These are phyloP conservation scores for Cylindroiulus punctatus DNA, from an alignment of 2,888 invertebrate species.

Conservation along the genomic window DNA sequence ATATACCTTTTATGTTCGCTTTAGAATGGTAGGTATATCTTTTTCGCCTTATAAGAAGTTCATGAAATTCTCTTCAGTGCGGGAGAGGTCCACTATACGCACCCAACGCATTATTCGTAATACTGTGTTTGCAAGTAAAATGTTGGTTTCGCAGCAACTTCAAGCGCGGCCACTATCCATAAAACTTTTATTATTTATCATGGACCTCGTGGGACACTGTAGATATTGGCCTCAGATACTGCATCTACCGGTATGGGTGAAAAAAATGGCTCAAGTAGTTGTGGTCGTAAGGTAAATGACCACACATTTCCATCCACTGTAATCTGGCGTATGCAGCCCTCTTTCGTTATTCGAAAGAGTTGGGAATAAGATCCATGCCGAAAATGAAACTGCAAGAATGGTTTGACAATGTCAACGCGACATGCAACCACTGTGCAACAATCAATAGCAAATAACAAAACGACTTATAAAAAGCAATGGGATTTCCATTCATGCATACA, in stretches of 20 bases:
- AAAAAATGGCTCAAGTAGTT: neutral
- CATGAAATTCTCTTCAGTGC: neutral
- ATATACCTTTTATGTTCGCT: neutral
- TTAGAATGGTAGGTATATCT: neutral
- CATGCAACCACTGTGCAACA: neutral
- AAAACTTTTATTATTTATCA: conserved; percentile 28
- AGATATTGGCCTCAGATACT: neutral
- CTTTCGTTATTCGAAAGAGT: neutral
- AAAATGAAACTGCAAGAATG: neutral
- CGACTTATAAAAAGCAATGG: neutral
- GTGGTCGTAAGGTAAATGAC: conserved; percentile 1
- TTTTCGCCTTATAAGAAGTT: neutral
- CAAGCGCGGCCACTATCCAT: neutral
- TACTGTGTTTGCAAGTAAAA: neutral
- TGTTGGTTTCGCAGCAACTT: neutral
- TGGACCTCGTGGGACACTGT: neutral
- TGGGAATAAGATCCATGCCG: neutral
- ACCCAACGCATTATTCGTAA: neutral
- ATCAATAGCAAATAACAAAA: neutral
- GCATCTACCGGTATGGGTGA: neutral
- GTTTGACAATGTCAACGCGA: neutral
- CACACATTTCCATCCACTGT: neutral
- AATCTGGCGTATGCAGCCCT: neutral
- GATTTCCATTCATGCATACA: conserved; percentile 12
- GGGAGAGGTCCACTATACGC: neutral